Conservation (phyloP, 2,113 vertebrate species). For the Neofelis nebulosa region DNA sequence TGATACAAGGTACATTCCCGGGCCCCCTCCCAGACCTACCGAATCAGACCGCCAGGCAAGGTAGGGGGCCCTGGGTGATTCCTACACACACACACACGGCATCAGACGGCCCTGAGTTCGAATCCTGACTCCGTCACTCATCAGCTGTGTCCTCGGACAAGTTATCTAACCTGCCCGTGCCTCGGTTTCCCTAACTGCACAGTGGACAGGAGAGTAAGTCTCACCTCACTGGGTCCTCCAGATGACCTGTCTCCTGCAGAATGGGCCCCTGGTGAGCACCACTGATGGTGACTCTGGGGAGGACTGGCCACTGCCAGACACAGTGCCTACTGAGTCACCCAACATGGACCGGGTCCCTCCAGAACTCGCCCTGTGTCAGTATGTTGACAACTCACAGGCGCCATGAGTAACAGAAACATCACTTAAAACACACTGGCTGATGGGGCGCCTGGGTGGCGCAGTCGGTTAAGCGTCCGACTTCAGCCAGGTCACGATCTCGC, state of each 20-base stretch:
- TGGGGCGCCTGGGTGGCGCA: too few species aligned
- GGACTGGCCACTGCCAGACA: accelerated
- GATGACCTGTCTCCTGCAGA: background rate
- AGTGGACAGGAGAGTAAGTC: background rate
- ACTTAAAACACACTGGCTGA: background rate
- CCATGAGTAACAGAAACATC: background rate
- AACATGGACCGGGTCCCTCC: background rate
- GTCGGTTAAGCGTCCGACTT: too few species aligned
- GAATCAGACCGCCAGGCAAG: background rate
- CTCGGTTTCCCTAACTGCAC: background rate
- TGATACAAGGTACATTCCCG: background rate
- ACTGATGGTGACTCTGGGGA: background rate
- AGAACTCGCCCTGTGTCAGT: accelerated
- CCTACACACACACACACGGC: background rate
- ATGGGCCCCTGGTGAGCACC: background rate
- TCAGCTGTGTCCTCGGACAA: background rate
- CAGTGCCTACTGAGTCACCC: accelerated
- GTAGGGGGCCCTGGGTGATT: background rate
- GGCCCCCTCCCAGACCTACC: background rate
- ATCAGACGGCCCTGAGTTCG: accelerated
- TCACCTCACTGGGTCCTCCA: background rate
- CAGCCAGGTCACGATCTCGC: too few species aligned
- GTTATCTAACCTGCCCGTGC: background rate
- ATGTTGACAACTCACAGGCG: background rate
- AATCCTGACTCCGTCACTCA: background rate